Conservation (phyloP, 2,113 vertebrate genomes). For the Myodes glareolus region DNA sequence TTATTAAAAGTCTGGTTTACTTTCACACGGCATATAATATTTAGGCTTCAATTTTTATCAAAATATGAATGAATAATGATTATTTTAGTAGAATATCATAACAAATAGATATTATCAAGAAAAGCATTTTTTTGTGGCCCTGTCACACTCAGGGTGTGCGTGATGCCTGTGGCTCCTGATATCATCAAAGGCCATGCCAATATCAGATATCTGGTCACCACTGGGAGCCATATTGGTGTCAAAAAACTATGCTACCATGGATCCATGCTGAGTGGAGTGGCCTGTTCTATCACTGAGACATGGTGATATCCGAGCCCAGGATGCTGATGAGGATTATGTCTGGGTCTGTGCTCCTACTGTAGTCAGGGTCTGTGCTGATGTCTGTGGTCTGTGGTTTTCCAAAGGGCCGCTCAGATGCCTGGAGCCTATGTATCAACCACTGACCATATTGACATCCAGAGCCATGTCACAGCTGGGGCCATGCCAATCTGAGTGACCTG, state of each 20-base stretch:
- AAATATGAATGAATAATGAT: neutral
- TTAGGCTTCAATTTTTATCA: neutral
- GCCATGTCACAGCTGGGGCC: too few relatives aligned
- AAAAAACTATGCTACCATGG: neutral
- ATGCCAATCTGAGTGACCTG: neutral
- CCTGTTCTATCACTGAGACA: neutral
- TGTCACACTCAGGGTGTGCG: neutral
- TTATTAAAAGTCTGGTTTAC: neutral
- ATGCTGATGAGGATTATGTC: neutral
- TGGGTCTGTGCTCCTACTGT: neutral
- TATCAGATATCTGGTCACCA: neutral
- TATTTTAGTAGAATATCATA: neutral
- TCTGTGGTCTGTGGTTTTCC: neutral
- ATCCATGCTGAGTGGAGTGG: neutral
- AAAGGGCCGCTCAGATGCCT: neutral
- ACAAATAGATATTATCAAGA: neutral
- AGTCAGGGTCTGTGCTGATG: neutral
- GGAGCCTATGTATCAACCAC: too few relatives aligned
- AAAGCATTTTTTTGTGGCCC: neutral
- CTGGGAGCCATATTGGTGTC: neutral
- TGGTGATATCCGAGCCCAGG: neutral
- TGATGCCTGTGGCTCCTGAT: neutral
- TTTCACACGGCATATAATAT: neutral
- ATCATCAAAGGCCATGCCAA: too few relatives aligned
- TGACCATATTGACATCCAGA: neutral